Percentiles rank a stretch among this genome's conserved stretches.
Evolutionary conservation across 2,797 vertebrate genomes (phyloP).

Genomic region (Bufotes viridis): DNA sequence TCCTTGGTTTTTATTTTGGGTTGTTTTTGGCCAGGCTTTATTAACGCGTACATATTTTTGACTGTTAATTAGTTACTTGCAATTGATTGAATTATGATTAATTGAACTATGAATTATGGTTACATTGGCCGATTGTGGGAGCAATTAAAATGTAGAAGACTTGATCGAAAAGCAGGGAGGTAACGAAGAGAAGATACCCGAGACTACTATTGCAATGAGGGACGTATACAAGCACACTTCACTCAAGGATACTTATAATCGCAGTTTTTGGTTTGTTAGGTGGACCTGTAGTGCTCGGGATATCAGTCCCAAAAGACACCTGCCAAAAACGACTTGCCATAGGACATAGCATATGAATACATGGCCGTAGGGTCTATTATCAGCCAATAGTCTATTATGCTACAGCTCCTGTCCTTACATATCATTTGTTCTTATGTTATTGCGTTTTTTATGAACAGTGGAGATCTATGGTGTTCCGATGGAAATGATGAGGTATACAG

Average conservation of each 20-base stretch:
- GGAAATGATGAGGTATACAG: constrained; percentile 25
- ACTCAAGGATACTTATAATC: constrained; percentile 68
- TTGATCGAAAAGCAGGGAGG: constrained; percentile 65
- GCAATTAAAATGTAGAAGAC: constrained; percentile 63
- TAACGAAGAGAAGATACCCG: constrained; percentile 68
- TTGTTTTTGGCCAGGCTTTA: constrained; percentile 64
- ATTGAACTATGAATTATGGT: constrained; percentile 1
- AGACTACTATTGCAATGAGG: constrained; percentile 79
- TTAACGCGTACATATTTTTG: constrained; percentile 66
- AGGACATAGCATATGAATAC: background rate
- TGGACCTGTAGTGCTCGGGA: constrained; percentile 67
- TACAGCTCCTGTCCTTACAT: background rate
- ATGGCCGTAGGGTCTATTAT: background rate
- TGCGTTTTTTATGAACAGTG: background rate
- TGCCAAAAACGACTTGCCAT: constrained; percentile 9
- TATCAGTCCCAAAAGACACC: background rate
- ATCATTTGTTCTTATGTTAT: background rate
- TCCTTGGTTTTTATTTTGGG: constrained; percentile 63
- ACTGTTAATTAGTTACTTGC: constrained; percentile 71
- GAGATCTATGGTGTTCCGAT: background rate
- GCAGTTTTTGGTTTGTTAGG: constrained; percentile 68
- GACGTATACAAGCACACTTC: constrained; percentile 74
- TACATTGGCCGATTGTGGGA: constrained; percentile 50
- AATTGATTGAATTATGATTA: constrained; percentile 58
- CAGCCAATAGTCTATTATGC: constrained; percentile 6